Percentiles rank a stretch among this genome's conserved stretches.
Evolutionary conservation across 2,113 vertebrate genomes (phyloP).

Genomic region (Cryptoleucopteryx plumbea): DNA sequence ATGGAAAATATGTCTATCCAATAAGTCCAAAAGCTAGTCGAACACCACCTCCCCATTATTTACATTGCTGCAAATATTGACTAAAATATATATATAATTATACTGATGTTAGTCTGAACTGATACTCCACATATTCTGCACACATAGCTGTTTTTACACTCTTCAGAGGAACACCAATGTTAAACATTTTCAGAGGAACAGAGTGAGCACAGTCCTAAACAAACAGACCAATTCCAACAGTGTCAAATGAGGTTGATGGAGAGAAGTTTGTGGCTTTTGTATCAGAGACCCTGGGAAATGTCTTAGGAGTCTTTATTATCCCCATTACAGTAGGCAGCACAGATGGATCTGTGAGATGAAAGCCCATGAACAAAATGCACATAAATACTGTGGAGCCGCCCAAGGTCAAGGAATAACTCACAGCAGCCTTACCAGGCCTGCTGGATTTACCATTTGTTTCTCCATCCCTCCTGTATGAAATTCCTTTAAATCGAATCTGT

Average conservation of each 20-base stretch:
- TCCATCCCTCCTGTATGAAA: background rate
- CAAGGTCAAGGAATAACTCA: constrained; percentile 2
- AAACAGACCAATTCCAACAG: background rate
- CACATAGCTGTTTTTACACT: background rate
- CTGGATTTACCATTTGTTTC: background rate
- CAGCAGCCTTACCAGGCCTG: background rate
- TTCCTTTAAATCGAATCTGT: background rate
- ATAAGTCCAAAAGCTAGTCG: background rate
- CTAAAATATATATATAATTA: background rate
- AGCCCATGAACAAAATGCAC: background rate
- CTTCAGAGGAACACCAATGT: background rate
- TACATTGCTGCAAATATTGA: background rate
- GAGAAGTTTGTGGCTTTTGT: background rate
- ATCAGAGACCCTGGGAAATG: background rate
- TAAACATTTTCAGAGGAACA: background rate
- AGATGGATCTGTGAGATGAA: background rate
- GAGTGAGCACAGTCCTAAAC: background rate
- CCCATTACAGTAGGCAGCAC: background rate
- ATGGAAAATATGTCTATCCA: background rate
- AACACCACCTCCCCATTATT: background rate
- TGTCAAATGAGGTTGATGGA: background rate
- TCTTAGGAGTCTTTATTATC: background rate
- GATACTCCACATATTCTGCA: background rate
- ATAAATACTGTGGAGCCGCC: background rate
- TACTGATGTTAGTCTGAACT: background rate